Percentiles rank a stretch among this genome's conserved stretches.
phyloP scores from a whole-genome alignment of 1,140 invertebrate genomes.

The Eriosoma lanigerum region DNA sequence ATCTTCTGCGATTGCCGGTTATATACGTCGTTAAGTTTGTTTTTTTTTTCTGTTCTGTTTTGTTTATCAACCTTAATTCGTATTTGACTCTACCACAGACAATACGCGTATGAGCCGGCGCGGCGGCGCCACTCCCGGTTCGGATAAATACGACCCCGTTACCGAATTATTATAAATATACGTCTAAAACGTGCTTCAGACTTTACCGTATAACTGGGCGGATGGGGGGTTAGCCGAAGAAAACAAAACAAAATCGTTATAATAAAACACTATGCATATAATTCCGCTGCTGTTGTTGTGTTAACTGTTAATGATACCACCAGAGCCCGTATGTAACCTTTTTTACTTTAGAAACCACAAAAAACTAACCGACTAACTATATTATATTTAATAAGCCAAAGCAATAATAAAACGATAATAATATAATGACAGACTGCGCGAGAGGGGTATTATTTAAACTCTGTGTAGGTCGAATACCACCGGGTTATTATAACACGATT shows the following conservation, averaged over 20 bases:
- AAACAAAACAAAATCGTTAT: conserved; percentile 12
- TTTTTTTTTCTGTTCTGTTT: background rate
- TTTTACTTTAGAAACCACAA: conserved; percentile 15
- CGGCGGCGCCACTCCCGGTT: conserved; percentile 17
- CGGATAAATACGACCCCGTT: conserved; percentile 22
- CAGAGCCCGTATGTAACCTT: conserved; percentile 14
- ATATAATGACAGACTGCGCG: background rate
- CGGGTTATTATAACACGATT: background rate
- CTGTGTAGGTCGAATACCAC: background rate
- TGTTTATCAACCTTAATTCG: background rate
- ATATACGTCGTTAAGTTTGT: conserved; percentile 25
- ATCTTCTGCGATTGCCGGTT: conserved; percentile 32
- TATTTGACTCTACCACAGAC: background rate
- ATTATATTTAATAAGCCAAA: background rate
- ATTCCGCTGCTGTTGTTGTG: background rate
- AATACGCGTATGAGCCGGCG: background rate
- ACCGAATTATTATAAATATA: conserved; percentile 4
- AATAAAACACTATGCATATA: conserved; percentile 21
- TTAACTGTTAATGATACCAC: conserved; percentile 21
- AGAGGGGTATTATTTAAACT: background rate
- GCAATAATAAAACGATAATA: background rate
- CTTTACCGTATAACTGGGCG: background rate
- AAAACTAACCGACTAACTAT: background rate
- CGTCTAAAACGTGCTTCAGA: too few species aligned
- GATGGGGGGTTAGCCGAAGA: background rate